A percentile compares a stretch with the other conserved stretches of the same genome.
phyloP scores from a whole-genome alignment of 2,888 invertebrate species.

The Drosophila colorata region DNA sequence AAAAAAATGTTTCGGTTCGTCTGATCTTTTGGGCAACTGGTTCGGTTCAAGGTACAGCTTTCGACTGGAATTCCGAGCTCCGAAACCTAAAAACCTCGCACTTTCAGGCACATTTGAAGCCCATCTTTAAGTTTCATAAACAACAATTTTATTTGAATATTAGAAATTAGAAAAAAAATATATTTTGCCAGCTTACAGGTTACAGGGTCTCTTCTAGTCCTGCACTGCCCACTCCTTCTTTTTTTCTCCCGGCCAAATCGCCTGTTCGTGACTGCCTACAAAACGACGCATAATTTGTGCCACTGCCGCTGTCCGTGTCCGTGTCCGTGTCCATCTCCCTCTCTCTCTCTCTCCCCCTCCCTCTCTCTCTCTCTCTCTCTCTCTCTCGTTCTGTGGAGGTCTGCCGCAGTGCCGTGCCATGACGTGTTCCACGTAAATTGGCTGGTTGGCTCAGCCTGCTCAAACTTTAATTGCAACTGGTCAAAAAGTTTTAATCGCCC shows the following conservation, averaged over 20 bases:
- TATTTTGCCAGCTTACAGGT: too few relatives aligned
- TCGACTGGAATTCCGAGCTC: too few relatives aligned
- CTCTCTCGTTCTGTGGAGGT: constrained; percentile 32
- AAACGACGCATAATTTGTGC: constrained; percentile 80
- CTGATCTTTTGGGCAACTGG: too few relatives aligned
- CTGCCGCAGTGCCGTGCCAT: constrained; percentile 71
- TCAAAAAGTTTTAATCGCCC: constrained; percentile 70
- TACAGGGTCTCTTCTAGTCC: neutral
- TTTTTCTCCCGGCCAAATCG: constrained; percentile 54
- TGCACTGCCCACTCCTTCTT: neutral
- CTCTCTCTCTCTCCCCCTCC: neutral
- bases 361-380: neutral
- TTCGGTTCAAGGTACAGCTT: too few relatives aligned
- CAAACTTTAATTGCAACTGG: constrained; percentile 81
- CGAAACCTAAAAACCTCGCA: too few relatives aligned
- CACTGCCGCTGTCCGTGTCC: constrained; percentile 63
- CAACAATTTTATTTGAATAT: too few relatives aligned
- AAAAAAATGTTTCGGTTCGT: too few relatives aligned
- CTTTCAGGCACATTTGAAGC: too few relatives aligned
- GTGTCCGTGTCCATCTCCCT: constrained; percentile 21
- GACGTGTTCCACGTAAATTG: constrained; percentile 68
- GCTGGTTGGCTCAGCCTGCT: constrained; percentile 42
- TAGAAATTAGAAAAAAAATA: too few relatives aligned
- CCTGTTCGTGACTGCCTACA: constrained; percentile 72
- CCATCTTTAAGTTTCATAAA: too few relatives aligned